Base-by-base conservation (phyloP, 2,888 invertebrate genomes). In the Xiphydria camelus region DNA sequence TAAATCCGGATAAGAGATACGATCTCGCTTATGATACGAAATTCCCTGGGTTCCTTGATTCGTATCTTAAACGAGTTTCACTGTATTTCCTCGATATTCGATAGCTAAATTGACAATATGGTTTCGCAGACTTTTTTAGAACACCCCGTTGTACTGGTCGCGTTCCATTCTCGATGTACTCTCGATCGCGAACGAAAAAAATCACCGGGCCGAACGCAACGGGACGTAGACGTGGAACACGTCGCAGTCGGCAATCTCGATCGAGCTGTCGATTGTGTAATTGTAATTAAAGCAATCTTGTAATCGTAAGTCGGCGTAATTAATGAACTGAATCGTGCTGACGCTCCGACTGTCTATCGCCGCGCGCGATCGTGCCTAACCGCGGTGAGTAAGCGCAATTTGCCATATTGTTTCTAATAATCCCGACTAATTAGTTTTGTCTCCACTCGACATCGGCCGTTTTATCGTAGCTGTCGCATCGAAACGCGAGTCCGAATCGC, bases 241-340 rank as follows among this genome's bases (percentile, higher is more conserved):
- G 26, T 10, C 14, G n/a, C 26, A 2, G 7, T 26, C 26, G 10
- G 26, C 19, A 40, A 51, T 46, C 49, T 40, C 49, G 52, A 49
- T 54, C 47, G 49, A 50, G 46, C 23, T 29, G 33, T 53, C 17
- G 59, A 62, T 63, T 65, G 57, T 51, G 58, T 61, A 66, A 68
- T 65, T 61, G 65, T 61, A 68, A 68, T 68, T 66, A 67, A 68
- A 59, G 55, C 51, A 57, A 65, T 61, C 61, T 55, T 57, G 55
- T 60, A 62, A 61, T 57, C 57, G 63, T 61, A 58, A 60, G 59
- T 51, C 47, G 48, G 57, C 61, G 59, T 66, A 68, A 68, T 66
- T 68, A 68, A 68, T 66, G 66, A 66, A 66, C 57, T 54, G 57
- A 64, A 60, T 64, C 65, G 61, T 61, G 63, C 59, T 50, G 59